Evolutionary conservation across 2,113 vertebrate genomes (phyloP), one percentile per base, ranked within the genome.

Genomic region (Hyla sarda): DNA sequence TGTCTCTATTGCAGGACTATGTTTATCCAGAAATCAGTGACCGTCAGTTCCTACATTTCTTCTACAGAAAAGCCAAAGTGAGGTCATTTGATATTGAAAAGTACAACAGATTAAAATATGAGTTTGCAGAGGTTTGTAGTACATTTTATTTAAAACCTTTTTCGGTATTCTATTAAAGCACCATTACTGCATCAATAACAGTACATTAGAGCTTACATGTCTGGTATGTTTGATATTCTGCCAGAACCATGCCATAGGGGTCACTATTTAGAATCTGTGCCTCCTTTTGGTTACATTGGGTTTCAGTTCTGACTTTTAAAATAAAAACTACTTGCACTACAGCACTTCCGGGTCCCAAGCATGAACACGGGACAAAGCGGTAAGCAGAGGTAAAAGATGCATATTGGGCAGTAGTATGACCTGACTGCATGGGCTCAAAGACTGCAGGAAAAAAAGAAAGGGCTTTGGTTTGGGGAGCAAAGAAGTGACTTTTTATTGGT

Each of bases 31-130:
- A 92, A 0, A 87, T 91, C 16, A 93, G 93, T 88, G 95, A 96
- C 88, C 93, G 98, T 84, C 96, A 99, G 86, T 95, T 96, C 88
- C 96, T 99, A 86, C 93, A 93, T 72, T 96, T 95, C 90, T 98
- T 99, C 91, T 91, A 99, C 62, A 94, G 89, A 88, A 95, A 92
- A 76, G 95, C 95, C 79, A 92, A 91, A 88, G 96, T 76, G 2
- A 93, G 94, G 48, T 88, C 74, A 11, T 99, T 99, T 87, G 93
- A 95, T 0, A 95, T 99, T 90, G 89, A 93, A 14, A 94, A 89
- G 30, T 99, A 99, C 88, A 99, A 99, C 88, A 89, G 92, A 83
- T 91, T 99, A 58, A 97, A 93, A 89, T 95, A 97, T 0, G 94
- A 98, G 37, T 89, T 98, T 76, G 92, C 93, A 86, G 90, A 96